These are phyloP conservation scores for Eupithecia abbreviata DNA, from an alignment of 2,888 invertebrate genomes.

Conservation along the genomic window DNA sequence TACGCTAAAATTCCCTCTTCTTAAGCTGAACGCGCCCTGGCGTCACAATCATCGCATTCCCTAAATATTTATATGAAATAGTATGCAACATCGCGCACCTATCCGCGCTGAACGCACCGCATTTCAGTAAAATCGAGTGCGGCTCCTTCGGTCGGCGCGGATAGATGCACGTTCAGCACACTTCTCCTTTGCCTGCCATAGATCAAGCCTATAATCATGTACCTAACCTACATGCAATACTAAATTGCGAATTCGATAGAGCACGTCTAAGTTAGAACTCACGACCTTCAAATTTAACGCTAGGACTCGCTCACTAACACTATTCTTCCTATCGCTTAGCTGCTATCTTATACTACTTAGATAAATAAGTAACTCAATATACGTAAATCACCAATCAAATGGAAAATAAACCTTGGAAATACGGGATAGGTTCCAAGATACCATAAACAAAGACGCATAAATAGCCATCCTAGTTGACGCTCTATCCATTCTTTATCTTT, in stretches of 20 bases:
- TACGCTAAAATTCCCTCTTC: neutral
- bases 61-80: no score
- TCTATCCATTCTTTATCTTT: slow-evolving; percentile 77
- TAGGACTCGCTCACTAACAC: neutral
- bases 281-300: slow-evolving; percentile 5
- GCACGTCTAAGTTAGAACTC: neutral
- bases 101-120: no score
- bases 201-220: neutral
- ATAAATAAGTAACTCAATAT: slow-evolving; percentile 2
- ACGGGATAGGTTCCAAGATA: slow-evolving; percentile 21
- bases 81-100: no score
- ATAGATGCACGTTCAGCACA: neutral
- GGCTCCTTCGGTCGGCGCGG: no score
- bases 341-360: neutral
- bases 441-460: slow-evolving; percentile 34
- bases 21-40: no score
- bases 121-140: no score
- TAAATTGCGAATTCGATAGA: neutral
- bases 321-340: neutral
- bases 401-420: slow-evolving; percentile 20
- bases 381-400: slow-evolving; percentile 22
- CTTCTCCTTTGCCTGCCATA: neutral
- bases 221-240: neutral
- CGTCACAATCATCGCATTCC: no score
- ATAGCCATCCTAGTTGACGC: slow-evolving; percentile 53